Percentiles rank a stretch among this genome's conserved stretches.
These are phyloP conservation scores for rat (Rattus norvegicus) DNA, from an alignment of 2,113 vertebrate genomes.

Conservation along the genomic window DNA sequence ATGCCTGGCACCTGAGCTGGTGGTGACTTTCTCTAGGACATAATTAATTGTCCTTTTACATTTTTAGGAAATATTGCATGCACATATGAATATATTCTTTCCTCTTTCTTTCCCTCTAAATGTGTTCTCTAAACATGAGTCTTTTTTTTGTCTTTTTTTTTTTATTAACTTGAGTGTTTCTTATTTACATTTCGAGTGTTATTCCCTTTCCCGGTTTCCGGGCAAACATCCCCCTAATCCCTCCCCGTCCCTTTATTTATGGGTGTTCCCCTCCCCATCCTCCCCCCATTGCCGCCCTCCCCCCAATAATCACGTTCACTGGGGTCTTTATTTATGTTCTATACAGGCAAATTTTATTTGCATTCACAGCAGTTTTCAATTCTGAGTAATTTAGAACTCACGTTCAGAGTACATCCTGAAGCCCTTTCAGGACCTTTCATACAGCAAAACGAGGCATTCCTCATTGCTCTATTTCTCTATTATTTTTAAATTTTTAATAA, in stretches of 20 bases:
- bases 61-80: background rate
- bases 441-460: background rate
- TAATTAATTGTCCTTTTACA: background rate
- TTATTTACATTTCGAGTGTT: no score
- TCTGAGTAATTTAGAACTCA: background rate
- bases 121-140: background rate
- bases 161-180: no score
- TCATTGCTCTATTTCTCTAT: background rate
- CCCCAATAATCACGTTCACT: no score
- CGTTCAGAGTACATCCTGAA: background rate
- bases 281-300: no score
- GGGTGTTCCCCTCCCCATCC: no score
- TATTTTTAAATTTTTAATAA: background rate
- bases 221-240: no score
- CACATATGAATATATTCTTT: background rate
- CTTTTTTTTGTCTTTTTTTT: no score
- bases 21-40: rapidly evolving
- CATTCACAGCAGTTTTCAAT: background rate
- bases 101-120: background rate
- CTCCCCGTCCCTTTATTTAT: no score
- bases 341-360: background rate
- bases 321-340: background rate
- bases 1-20: background rate
- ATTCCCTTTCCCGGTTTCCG: no score
- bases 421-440: background rate